Conservation (phyloP, 2,113 vertebrate genomes). For the Trichechus manatus region DNA sequence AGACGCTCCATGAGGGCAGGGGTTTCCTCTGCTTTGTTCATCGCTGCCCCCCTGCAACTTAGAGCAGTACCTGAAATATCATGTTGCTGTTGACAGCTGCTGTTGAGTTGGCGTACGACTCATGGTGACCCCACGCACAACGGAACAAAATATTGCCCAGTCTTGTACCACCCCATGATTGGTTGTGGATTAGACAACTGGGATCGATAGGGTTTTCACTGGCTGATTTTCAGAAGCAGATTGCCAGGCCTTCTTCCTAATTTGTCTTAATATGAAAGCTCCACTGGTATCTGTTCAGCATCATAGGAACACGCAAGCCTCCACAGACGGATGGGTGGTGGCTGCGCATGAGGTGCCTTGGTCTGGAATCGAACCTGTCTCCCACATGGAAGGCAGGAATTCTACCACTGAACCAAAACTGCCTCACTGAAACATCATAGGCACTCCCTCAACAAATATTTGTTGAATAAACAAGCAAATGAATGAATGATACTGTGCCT, state of each 20-base stretch:
- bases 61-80: neutral
- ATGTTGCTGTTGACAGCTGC: too few relatives aligned
- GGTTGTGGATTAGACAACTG: neutral
- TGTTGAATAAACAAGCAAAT: neutral
- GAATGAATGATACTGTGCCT: neutral
- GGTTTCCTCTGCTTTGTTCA: neutral
- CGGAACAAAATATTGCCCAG: neutral
- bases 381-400: neutral
- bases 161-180: neutral
- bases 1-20: neutral
- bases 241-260: neutral
- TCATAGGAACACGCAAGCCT: neutral
- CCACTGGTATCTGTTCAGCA: neutral
- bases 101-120: too few relatives aligned
- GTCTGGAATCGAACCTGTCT: neutral
- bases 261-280: neutral
- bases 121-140: neutral
- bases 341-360: neutral
- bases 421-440: neutral
- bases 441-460: neutral
- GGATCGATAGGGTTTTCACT: neutral
- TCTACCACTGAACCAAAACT: neutral
- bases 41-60: neutral
- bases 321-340: neutral
- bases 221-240: neutral